Base-by-base conservation (phyloP, 1,140 invertebrate species). In the Thaumetopoea pityocampa region DNA sequence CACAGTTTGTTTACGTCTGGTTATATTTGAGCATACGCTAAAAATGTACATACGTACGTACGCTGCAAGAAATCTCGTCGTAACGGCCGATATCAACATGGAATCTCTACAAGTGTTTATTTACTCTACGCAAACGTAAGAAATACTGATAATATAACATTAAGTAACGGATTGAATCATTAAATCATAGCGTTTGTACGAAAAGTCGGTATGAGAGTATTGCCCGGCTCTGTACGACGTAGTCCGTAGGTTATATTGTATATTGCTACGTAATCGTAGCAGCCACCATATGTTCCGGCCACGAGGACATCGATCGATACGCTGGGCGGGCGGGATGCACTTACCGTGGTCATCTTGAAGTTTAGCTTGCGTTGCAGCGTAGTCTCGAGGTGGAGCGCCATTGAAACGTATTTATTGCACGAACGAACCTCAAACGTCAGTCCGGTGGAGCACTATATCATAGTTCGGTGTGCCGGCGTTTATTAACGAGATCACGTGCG, bases 321-420 rank as follows among this genome's bases (percentile, higher is more conserved):
- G 43, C 45, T 20, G 53, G 52, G 54, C 58, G 51, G 60, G 51
- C 64, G 64, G 66, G 64, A 71, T 83, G 77, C 77, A 84, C 80
- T 81, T 70, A 84, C 80, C 80, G 80, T 74, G 61, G 68, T 84
- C 74, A 84, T 76, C 67, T 81, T 81, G 79, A 80, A 84, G 73
- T 78, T 81, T 48, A 84, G 61, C 66, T 81, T 81, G 42, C 79
- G 71, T 71, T 84, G 79, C 73, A 84, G 67, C 60, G 77, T 67
- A 32, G 79, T 84, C 68, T 84, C 80, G 52, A 84, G 64, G 34
- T 84, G 80, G n/a, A 84, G 73, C 50, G 80, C 80, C 80, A 84
- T 84, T 58, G 35, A 23, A 27, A 45, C 50, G n/a, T 45, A 38
- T 34, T 12, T 26, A 23, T 50, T 57, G 47, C 51, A 59, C 58